Percentiles rank a stretch among this genome's conserved stretches.
These are phyloP conservation scores for Lutraria lutraria DNA, from an alignment of 2,888 invertebrate species.

Conservation along the genomic window DNA sequence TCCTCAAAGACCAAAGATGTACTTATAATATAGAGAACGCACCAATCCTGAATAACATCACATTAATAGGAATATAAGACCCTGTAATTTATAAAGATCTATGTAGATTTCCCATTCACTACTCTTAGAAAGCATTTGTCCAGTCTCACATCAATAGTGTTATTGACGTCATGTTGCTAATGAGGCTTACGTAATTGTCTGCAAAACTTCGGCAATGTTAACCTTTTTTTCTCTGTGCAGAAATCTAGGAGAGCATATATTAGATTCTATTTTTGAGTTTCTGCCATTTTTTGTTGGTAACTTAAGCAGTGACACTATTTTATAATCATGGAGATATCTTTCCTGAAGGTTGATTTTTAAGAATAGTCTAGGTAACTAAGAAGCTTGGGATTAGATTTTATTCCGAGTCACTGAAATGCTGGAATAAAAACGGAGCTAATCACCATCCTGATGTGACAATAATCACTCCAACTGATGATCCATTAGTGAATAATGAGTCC, in stretches of 20 bases:
- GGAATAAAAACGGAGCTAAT: not conserved
- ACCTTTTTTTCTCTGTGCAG: not conserved
- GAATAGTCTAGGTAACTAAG: not conserved
- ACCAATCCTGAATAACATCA: not conserved
- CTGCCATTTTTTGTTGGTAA: not conserved
- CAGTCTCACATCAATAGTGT: not conserved
- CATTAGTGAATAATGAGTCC: not conserved
- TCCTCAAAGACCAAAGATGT: not conserved
- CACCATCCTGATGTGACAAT: constrained; percentile 11
- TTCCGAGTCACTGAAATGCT: not conserved
- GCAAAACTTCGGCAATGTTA: constrained; percentile 15
- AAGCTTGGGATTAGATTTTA: not conserved
- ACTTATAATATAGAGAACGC: not conserved
- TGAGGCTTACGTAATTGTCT: constrained; percentile 41
- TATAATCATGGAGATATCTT: not conserved
- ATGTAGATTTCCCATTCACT: not conserved
- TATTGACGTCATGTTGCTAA: constrained; percentile 50
- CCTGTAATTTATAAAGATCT: not conserved
- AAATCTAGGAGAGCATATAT: not conserved
- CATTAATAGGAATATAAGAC: not conserved
- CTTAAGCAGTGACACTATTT: not conserved
- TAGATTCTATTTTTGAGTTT: not conserved
- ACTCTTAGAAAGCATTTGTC: not conserved
- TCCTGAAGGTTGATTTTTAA: not conserved
- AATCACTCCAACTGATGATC: constrained; percentile 2